Percentiles rank a stretch among this genome's conserved stretches.
These are phyloP conservation scores for Rhinophrynus dorsalis DNA, from an alignment of 2,797 vertebrate genomes.

Conservation along the genomic window DNA sequence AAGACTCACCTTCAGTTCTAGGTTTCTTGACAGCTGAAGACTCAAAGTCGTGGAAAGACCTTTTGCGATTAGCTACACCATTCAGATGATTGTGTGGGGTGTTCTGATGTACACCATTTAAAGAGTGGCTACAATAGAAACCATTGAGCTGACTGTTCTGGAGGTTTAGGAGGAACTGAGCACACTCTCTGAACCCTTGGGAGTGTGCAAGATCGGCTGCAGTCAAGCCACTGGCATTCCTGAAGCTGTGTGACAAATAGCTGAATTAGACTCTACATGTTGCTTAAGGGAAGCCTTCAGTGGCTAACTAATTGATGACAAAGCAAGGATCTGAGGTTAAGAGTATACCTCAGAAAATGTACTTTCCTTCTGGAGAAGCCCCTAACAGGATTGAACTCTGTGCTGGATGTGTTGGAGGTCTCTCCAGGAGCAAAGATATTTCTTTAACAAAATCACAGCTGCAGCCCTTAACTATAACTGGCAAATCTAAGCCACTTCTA, in stretches of 20 bases:
- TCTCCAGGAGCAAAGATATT: constrained; percentile 48
- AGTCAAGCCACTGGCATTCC: constrained; percentile 90
- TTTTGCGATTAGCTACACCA: constrained; percentile 84
- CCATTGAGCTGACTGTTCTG: constrained; percentile 83
- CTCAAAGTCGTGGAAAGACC: constrained; percentile 74
- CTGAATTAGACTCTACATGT: constrained; percentile 73
- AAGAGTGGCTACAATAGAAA: constrained; percentile 78
- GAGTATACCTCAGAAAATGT: not conserved
- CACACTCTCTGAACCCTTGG: constrained; percentile 90
- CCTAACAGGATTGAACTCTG: not conserved
- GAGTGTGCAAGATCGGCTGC: constrained; percentile 90
- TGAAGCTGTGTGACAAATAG: constrained; percentile 81
- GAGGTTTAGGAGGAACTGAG: constrained; percentile 83
- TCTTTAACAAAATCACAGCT: constrained; percentile 50
- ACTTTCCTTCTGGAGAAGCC: not conserved
- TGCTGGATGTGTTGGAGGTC: not conserved
- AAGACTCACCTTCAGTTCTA: constrained; percentile 72
- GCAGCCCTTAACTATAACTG: constrained; percentile 56
- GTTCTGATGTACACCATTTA: constrained; percentile 73
- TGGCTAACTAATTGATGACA: constrained; percentile 70
- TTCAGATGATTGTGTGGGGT: constrained; percentile 58
- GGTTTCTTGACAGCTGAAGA: constrained; percentile 79
- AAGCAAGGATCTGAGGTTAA: constrained; percentile 57
- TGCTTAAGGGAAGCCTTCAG: constrained; percentile 55
- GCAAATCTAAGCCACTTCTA: constrained; percentile 65